Evolutionary conservation across 2,113 vertebrate species (phyloP), one percentile per base, ranked within the genome.

Genomic region (Noctilio leporinus): DNA sequence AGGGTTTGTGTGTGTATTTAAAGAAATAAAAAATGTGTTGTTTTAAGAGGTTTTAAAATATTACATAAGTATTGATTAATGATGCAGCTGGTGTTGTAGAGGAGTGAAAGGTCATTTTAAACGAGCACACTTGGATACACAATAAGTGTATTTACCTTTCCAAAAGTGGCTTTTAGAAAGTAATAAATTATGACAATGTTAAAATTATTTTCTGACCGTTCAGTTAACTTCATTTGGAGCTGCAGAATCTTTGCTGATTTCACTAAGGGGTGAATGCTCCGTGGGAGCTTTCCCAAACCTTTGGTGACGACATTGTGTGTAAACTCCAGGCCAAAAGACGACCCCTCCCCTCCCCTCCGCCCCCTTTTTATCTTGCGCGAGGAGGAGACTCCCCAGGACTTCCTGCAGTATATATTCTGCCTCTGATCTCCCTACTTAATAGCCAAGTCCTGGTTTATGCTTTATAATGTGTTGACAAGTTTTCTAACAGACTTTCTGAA

Each of bases 381-480:
- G 94, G 98, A 94, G 96, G 97, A 98, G 98, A 96, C 97, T 97
- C 97, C 97, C 95, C 95, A 30, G 97, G 91, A 97, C 98, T 98
- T 98, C 98, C 98, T 97, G 97, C 96, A 80, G 95, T 96, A 96
- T 94, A 96, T 96, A 97, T 96, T 96, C 97, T 86, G 97, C 95
- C 97, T 98, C 97, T 98, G 98, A 98, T 98, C 97, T 98, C 97
- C 93, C 96, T 96, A 95, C 97, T 98, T 98, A 98, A 98, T 98
- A 97, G 98, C 97, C 97, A 97, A 98, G 97, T 91, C 97, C 98
- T 98, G 98, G 94, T 98, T 98, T 98, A 98, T 98, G 98, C 98
- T 98, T 98, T 98, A 98, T 98, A 98, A 98, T 97, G 98, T 98
- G 98, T 98, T 98, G 98, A 98, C 98, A 98, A 98, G 98, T 98